Evolutionary conservation across 2,888 invertebrate species (phyloP).

Genomic region (Heliconius erato): DNA sequence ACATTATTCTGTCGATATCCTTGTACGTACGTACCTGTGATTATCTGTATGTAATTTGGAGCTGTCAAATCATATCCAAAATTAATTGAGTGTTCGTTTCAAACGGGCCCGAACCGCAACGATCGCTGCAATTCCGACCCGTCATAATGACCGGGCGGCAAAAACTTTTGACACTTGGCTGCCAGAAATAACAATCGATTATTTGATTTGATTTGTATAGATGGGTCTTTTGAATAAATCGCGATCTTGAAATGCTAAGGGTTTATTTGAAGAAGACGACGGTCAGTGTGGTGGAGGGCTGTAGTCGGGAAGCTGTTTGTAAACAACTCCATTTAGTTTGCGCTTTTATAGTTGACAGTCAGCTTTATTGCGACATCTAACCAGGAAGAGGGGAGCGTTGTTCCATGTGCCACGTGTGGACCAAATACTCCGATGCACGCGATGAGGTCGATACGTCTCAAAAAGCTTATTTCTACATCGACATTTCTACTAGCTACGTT

Average conservation of each 20-base stretch:
- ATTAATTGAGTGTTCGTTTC: conserved; percentile 77
- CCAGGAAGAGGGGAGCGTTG: conserved; percentile 25
- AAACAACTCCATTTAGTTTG: conserved; percentile 71
- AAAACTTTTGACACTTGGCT: conserved; percentile 75
- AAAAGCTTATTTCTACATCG: conserved; percentile 73
- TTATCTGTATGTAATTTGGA: conserved; percentile 69
- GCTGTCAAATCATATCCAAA: conserved; percentile 78
- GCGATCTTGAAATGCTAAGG: conserved; percentile 54
- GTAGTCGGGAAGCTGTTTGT: conserved; percentile 67
- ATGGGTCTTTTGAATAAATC: conserved; percentile 65
- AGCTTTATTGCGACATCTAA: conserved; percentile 2
- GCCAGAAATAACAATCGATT: conserved; percentile 72
- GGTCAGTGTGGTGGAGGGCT: conserved; percentile 39
- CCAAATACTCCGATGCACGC: conserved; percentile 23
- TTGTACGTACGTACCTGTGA: conserved; percentile 45
- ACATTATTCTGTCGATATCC: conserved; percentile 38
- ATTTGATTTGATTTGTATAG: conserved; percentile 71
- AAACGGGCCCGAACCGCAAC: conserved; percentile 67
- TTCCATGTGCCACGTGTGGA: conserved; percentile 19
- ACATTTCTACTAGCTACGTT: conserved; percentile 75
- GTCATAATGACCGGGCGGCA: conserved; percentile 79
- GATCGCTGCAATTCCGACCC: conserved; percentile 72
- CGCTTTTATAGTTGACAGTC: conserved; percentile 57
- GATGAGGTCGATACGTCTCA: conserved; percentile 62
- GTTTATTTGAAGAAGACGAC: conserved; percentile 46